Base-by-base conservation (phyloP, 2,888 invertebrate genomes). In the Elegia similella region DNA sequence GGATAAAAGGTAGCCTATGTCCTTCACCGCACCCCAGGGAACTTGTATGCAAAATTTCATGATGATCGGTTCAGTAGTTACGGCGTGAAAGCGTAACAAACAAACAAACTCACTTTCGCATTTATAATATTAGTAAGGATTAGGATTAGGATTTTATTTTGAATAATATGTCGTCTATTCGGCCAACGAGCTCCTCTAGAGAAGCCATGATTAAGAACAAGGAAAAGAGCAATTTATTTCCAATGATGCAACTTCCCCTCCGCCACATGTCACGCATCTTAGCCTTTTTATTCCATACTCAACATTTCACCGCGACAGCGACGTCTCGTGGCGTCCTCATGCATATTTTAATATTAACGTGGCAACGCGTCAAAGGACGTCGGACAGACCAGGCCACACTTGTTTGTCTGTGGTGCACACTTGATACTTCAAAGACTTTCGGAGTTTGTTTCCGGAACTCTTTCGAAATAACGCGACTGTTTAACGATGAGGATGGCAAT, bases 281-380 rank as follows among this genome's bases (percentile, higher is more conserved):
- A 34, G 15, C 12, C 50, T 32, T 32, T 52, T 42, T 52, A 52
- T 42, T 43, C 43, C 53, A 7, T 30, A 53, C 61, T 6, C 46
- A 52, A 12, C 55, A 42, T 29, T 42, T 55, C 34, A 52, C 23
- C 17, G 44, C 34, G 34, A 55, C 55, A 17, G 34, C 54, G 65
- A 71, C 68, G 57, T 66, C 66, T 70, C 55, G 56, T 58, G 58
- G 50, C 48, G 59, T 59, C 34, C 62, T 75, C 75, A 79, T 81
- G 80, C 80, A 83, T 82, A 82, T 76, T 71, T 80, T 64, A 83
- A 80, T 80, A 79, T 78, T 69, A 76, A 68, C 70, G 61, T 60
- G 62, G 52, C 55, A 56, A 56, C 57, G 55, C 65, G 63, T 76
- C 78, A 74, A 77, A 80, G 73, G 70, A 62, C 59, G 62, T 59